Evolutionary conservation across 1,140 invertebrate species (phyloP).

Genomic region (Polypedilum vanderplanki): DNA sequence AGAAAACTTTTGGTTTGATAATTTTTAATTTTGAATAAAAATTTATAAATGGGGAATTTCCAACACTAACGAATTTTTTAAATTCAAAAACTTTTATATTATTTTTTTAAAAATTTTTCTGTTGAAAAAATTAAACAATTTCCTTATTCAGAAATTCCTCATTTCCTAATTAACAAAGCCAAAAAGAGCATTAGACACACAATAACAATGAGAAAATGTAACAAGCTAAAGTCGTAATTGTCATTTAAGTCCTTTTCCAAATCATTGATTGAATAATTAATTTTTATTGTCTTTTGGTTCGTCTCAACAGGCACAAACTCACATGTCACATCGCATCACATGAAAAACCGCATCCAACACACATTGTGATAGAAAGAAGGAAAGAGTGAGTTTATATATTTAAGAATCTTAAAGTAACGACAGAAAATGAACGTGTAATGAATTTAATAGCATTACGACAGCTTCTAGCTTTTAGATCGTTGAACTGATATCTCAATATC

Average conservation of each 20-base stretch:
- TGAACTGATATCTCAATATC: not conserved
- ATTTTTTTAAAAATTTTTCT: too few species aligned
- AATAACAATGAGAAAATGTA: too few species aligned
- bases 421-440: not conserved
- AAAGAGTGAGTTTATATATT: not conserved
- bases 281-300: not conserved
- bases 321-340: not conserved
- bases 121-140: too few species aligned
- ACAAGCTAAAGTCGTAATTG: not conserved
- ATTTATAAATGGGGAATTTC: too few species aligned
- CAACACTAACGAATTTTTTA: too few species aligned
- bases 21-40: too few species aligned
- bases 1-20: too few species aligned
- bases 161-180: too few species aligned
- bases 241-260: conserved; percentile 9
- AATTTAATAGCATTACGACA: conserved; percentile 1
- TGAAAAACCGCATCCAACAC: not conserved
- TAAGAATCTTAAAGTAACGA: not conserved
- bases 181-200: too few species aligned
- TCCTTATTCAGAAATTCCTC: too few species aligned
- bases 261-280: conserved; percentile 20
- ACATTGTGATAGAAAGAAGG: not conserved
- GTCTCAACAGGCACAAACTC: not conserved
- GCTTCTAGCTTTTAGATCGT: conserved; percentile 10
- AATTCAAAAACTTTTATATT: too few species aligned